Conservation (phyloP, 2,797 vertebrate genomes). For the Heliangelus exortis region DNA sequence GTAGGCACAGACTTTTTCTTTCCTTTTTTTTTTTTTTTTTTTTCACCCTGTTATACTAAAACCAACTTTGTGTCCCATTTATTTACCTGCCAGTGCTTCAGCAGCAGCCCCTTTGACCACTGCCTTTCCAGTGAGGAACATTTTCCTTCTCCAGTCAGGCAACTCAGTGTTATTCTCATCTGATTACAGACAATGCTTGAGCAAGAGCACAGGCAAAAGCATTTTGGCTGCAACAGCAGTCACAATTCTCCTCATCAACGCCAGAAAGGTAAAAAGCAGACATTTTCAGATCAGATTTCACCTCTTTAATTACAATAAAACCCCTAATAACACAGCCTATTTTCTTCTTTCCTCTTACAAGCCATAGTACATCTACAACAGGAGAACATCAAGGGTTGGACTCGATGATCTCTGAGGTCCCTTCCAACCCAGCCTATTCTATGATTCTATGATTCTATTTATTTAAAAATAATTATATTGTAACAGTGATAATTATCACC, state of each 20-base stretch:
- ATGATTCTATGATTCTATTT: too few relatives aligned
- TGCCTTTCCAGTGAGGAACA: background rate
- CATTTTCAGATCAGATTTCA: background rate
- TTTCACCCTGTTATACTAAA: background rate
- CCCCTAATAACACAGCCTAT: background rate
- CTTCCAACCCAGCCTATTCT: too few relatives aligned
- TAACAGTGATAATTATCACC: background rate
- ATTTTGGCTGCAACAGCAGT: background rate
- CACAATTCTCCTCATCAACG: background rate
- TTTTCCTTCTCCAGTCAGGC: background rate
- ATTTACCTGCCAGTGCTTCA: background rate
- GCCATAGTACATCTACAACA: fast-evolving
- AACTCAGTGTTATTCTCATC: background rate
- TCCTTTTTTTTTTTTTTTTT: background rate
- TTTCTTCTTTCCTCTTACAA: background rate
- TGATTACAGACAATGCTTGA: background rate
- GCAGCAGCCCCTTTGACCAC: background rate
- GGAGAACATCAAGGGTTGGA: too few relatives aligned
- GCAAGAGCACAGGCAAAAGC: background rate
- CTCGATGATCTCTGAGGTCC: too few relatives aligned
- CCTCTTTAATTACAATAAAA: background rate
- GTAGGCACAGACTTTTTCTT: too few relatives aligned
- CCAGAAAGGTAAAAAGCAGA: background rate
- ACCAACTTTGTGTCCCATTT: background rate
- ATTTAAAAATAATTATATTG: background rate